Evolutionary conservation across 2,113 vertebrate genomes (phyloP).

Genomic region (Otolemur garnettii): DNA sequence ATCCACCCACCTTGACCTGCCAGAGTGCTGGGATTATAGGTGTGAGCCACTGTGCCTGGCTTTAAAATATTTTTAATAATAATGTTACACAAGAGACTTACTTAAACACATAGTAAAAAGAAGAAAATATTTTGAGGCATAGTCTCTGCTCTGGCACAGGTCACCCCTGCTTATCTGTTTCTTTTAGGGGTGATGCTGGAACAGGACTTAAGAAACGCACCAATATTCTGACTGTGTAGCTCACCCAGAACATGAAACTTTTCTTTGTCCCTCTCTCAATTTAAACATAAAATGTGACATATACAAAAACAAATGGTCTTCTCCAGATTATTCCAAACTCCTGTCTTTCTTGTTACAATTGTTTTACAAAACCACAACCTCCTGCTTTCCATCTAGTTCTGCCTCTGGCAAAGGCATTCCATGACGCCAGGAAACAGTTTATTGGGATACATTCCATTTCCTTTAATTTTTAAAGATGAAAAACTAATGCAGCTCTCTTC

Average conservation of each 20-base stretch:
- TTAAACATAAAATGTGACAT: slow-evolving; percentile 25
- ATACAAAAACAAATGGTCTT: not conserved
- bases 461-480: slow-evolving; percentile 44
- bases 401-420: slow-evolving; percentile 48
- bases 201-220: not conserved
- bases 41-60: too few species aligned
- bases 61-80: not conserved
- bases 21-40: too few species aligned
- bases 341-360: not conserved
- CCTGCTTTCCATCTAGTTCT: slow-evolving; percentile 47
- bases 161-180: accelerated
- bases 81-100: not conserved
- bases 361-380: slow-evolving; percentile 31
- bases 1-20: too few species aligned
- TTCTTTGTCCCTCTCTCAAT: not conserved
- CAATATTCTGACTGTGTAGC: not conserved
- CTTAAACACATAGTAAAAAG: not conserved
- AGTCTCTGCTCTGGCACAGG: not conserved
- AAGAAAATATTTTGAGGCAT: not conserved
- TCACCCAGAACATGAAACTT: not conserved
- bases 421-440: slow-evolving; percentile 37
- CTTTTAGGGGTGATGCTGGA: not conserved
- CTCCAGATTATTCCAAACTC: not conserved
- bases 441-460: not conserved
- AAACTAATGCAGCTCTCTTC: not conserved